Evolutionary conservation across 2,797 vertebrate genomes (phyloP).

Genomic region (Notolabrus celidotus): DNA sequence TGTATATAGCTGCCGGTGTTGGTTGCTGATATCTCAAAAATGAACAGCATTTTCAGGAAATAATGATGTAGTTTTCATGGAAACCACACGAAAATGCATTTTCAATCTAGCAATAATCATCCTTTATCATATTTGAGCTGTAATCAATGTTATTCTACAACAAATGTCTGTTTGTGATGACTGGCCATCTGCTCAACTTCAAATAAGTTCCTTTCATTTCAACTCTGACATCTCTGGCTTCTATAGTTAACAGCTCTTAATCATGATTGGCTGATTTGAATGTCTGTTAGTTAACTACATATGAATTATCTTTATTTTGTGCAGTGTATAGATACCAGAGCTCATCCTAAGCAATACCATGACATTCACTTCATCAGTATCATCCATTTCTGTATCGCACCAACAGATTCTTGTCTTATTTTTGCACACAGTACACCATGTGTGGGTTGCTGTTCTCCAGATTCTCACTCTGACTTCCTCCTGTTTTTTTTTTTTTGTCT

Average conservation of each 20-base stretch:
- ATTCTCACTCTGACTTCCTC: constrained; percentile 27
- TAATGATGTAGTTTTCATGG: too few species aligned
- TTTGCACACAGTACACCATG: constrained; percentile 8
- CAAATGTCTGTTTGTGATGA: background rate
- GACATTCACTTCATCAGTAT: background rate
- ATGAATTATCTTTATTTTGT: background rate
- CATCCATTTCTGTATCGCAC: background rate
- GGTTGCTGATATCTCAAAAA: too few species aligned
- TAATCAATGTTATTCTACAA: background rate
- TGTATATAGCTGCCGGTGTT: too few species aligned
- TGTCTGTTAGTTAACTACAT: background rate
- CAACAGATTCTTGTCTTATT: constrained; percentile 21
- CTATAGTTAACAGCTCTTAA: background rate
- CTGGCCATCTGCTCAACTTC: background rate
- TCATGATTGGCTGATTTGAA: background rate
- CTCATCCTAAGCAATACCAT: background rate
- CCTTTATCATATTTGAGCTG: background rate
- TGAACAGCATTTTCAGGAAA: too few species aligned
- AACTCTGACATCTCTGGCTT: background rate
- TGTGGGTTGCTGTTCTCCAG: constrained; percentile 25
- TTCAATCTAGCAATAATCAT: too few species aligned
- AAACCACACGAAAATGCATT: too few species aligned
- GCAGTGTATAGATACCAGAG: background rate
- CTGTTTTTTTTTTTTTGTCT: constrained; percentile 46
- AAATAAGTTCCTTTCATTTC: background rate